Base-by-base conservation (phyloP, 2,113 vertebrate genomes). In the Motacilla tschutschensis region DNA sequence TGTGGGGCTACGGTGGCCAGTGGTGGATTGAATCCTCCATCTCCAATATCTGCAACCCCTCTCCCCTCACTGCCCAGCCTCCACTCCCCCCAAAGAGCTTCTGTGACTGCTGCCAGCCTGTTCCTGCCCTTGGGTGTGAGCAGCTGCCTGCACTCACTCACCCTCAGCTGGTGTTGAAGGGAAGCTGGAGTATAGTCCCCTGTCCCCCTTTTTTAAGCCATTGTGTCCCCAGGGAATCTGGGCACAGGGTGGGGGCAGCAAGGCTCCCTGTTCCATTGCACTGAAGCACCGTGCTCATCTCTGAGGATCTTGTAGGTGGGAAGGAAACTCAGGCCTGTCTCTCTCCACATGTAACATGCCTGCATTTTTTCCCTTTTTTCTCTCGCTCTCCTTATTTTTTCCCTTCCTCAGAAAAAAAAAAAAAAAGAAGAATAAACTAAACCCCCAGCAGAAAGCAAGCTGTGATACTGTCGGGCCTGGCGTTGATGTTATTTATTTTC, bases 401-500 rank as follows among this genome's bases (percentile, higher is more conserved):
- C 3, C 14, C 17, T 74, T 79, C 69, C 85, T 70, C 5, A 51
- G 28, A 54, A 87, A 65, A 67, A 46, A 29, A 38, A 44, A 28
- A 14, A 36, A 36, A 35, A 58, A 41, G 50, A 21, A 25, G 17
- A 28, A 47, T 14, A 46, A 47, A 58, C 59, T 46, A 90, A 95
- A 88, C 62, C 87, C 94, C 94, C 91, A 93, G 96, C 95, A 95
- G 93, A 96, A 95, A 92, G 93, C 96, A 95, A 94, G 96, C 95
- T 85, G 93, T 76, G 96, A 92, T 92, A 96, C 96, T 96, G 96
- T 96, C 95, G 97, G 97, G 97, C 96, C 96, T 94, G 95, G 97
- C 96, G 92, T 97, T 97, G 97, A 97, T 98, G 98, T 98, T 99
- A 99, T 99, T 99, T 99, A 98, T 99, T 99, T 99, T 98, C 98